Percentiles rank a stretch among this genome's conserved stretches.
Evolutionary conservation across 1,140 invertebrate species (phyloP).

Genomic region (Drosophila auraria): DNA sequence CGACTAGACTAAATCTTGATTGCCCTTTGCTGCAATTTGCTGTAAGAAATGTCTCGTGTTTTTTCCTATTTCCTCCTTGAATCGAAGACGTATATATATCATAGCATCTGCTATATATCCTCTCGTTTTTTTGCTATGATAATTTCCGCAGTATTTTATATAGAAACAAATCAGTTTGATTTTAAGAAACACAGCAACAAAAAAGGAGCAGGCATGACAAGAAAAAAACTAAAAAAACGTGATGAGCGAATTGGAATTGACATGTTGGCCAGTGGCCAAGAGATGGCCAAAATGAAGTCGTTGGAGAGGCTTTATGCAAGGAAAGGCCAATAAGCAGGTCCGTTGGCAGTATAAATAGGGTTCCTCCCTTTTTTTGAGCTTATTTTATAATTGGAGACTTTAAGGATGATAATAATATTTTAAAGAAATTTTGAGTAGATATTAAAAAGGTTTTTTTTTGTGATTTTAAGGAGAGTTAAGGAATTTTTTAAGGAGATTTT

Average conservation of each 20-base stretch:
- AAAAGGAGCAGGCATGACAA: background rate
- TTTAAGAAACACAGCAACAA: constrained; percentile 20
- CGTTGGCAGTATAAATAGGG: background rate
- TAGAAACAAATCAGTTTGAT: constrained; percentile 71
- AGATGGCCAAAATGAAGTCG: constrained; percentile 30
- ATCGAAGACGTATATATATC: constrained; percentile 10
- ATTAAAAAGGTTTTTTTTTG: background rate
- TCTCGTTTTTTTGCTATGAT: constrained; percentile 65
- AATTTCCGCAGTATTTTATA: constrained; percentile 76
- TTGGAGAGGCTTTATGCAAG: constrained; percentile 26
- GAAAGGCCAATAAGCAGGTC: constrained; percentile 10
- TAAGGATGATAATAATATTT: background rate
- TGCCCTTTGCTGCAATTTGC: constrained; percentile 68
- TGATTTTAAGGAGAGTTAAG: background rate
- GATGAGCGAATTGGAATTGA: constrained; percentile 72
- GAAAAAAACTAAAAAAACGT: constrained; percentile 45
- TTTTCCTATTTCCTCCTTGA: background rate
- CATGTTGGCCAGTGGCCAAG: constrained; percentile 71
- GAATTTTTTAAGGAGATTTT: background rate
- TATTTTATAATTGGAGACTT: background rate
- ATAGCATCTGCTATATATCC: constrained; percentile 25
- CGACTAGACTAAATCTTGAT: constrained; percentile 63
- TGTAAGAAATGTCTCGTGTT: constrained; percentile 12
- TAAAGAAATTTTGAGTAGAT: background rate
- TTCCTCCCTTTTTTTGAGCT: background rate